Conservation (phyloP, 1,140 invertebrate genomes). For the Lithobius niger region DNA sequence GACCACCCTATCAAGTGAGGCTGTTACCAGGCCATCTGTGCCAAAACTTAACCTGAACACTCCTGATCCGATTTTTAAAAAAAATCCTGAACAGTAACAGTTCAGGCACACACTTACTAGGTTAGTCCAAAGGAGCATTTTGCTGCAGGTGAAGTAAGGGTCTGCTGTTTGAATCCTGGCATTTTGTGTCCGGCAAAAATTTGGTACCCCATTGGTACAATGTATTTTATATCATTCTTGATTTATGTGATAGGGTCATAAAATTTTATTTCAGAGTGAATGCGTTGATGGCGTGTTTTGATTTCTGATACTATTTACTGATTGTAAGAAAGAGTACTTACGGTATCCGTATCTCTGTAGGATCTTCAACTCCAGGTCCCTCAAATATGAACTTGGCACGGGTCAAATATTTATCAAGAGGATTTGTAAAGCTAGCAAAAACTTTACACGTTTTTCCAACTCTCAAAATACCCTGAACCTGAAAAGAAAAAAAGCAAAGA, state of each 20-base stretch:
- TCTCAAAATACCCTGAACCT: not conserved
- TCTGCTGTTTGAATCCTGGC: not conserved
- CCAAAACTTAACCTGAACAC: no score
- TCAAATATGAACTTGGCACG: constrained; percentile 4
- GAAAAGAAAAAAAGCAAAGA: not conserved
- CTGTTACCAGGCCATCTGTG: no score
- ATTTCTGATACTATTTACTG: no score
- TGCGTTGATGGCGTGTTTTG: no score
- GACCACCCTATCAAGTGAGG: no score
- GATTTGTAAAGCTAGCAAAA: not conserved
- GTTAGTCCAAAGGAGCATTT: no score
- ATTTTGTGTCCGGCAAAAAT: not conserved
- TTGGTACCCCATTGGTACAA: not conserved
- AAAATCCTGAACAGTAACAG: no score
- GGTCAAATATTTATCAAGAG: not conserved
- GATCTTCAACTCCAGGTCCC: not conserved
- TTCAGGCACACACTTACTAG: no score
- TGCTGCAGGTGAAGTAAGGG: not conserved
- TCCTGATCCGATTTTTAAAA: no score
- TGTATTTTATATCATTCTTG: not conserved
- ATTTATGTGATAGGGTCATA: not conserved
- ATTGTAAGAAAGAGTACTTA: not conserved
- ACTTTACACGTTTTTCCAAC: not conserved
- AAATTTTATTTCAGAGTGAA: no score
- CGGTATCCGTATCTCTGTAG: not conserved